Evolutionary conservation across 2,113 vertebrate genomes (phyloP).

Genomic region (Verasper variegatus): DNA sequence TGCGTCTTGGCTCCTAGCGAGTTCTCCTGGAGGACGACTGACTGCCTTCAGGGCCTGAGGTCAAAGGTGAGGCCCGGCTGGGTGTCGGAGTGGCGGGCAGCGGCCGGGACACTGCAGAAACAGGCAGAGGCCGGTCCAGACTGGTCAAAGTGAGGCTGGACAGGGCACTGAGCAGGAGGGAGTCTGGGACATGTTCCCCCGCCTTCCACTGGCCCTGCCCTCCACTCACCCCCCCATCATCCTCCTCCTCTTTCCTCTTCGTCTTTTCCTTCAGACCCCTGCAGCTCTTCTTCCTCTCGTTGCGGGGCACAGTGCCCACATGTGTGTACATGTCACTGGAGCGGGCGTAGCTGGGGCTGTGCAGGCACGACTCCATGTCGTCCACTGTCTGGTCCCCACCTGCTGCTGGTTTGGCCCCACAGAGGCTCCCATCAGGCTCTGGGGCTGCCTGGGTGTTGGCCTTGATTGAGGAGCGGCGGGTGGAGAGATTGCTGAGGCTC

Average conservation of each 20-base stretch:
- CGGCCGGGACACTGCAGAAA: background rate
- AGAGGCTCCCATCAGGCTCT: conserved; percentile 6
- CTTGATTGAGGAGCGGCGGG: conserved; percentile 65
- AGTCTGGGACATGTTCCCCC: conserved; percentile 59
- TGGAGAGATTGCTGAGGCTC: conserved; percentile 84
- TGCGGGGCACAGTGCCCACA: conserved; percentile 88
- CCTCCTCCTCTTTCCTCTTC: conserved; percentile 8
- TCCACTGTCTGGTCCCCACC: conserved; percentile 73
- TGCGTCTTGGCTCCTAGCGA: background rate
- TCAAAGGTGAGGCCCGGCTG: conserved; percentile 47
- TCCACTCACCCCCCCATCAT: background rate
- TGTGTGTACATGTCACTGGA: conserved; percentile 90
- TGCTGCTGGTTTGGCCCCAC: conserved; percentile 38
- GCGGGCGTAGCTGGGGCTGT: conserved; percentile 79
- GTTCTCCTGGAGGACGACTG: background rate
- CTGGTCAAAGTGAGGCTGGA: conserved; percentile 39
- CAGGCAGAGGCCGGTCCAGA: conserved; percentile 11
- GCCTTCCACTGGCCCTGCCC: conserved; percentile 6
- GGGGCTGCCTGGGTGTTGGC: conserved; percentile 1
- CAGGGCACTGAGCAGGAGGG: conserved; percentile 70
- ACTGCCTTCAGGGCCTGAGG: conserved; percentile 24
- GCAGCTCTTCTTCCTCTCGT: conserved; percentile 44
- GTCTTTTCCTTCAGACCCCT: conserved; percentile 31
- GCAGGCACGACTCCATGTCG: conserved; percentile 80
- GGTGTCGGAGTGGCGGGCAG: conserved; percentile 24